A percentile compares a stretch with the other conserved stretches of the same genome.
phyloP scores from a whole-genome alignment of 2,113 vertebrate species.

The Grammomys dolichurus region DNA sequence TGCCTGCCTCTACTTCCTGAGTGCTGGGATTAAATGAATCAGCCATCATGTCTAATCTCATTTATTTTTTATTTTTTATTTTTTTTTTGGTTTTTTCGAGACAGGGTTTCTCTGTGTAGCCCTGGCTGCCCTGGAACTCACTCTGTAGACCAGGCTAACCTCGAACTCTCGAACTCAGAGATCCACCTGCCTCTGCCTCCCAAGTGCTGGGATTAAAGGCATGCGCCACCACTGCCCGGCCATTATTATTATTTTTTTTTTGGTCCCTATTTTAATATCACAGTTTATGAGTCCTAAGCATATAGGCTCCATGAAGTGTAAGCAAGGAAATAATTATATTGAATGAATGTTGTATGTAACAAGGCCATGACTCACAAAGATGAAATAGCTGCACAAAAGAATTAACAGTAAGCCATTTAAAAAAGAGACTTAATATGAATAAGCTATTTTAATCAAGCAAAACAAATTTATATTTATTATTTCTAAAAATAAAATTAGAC shows the following conservation, averaged over 20 bases:
- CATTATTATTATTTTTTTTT: too few species aligned
- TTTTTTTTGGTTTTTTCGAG: too few species aligned
- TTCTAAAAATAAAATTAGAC: conserved; percentile 90
- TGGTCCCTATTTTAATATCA: neutral
- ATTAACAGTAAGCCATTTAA: conserved; percentile 64
- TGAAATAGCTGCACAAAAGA: conserved; percentile 24
- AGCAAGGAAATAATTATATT: conserved; percentile 3
- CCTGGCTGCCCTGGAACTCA: too few species aligned
- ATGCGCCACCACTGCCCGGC: too few species aligned
- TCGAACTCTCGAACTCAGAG: too few species aligned
- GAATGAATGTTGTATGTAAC: neutral
- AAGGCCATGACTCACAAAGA: conserved; percentile 11
- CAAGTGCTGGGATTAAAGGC: too few species aligned
- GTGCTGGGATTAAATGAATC: neutral
- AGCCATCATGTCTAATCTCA: neutral
- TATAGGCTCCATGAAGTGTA: neutral
- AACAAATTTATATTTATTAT: conserved; percentile 87
- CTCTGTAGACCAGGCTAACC: too few species aligned
- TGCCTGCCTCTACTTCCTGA: neutral
- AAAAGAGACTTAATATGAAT: conserved; percentile 85
- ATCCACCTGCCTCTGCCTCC: too few species aligned
- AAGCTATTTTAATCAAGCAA: conserved; percentile 89
- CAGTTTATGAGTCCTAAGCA: conserved; percentile 56
- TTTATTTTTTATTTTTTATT: too few species aligned
- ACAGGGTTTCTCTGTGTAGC: too few species aligned